Percentiles rank a stretch among this genome's conserved stretches.
Conservation (phyloP, 2,797 vertebrate genomes). For the Lagocephalus sceleratus region DNA sequence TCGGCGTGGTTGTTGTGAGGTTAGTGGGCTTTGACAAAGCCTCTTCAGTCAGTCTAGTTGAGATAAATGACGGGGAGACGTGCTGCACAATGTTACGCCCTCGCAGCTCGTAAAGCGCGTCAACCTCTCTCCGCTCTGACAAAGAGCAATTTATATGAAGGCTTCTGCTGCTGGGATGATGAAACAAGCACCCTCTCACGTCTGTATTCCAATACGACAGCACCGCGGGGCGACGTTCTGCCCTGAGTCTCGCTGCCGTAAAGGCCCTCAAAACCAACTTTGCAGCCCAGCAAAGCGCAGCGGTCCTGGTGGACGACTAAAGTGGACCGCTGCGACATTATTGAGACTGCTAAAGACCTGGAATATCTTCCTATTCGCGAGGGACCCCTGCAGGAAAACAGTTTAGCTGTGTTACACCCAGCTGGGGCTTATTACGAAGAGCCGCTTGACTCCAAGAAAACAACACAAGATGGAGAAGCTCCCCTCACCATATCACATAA, state of each 20-base stretch:
- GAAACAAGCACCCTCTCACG: conserved; percentile 11
- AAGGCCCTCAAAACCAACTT: conserved; percentile 33
- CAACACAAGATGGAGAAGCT: conserved; percentile 18
- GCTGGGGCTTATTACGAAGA: conserved; percentile 8
- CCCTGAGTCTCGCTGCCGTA: conserved; percentile 17
- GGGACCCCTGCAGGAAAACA: conserved; percentile 17
- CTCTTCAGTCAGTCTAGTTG: conserved; percentile 6
- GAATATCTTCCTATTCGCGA: conserved; percentile 12
- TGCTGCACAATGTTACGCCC: conserved; percentile 10
- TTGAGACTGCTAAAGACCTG: conserved; percentile 28
- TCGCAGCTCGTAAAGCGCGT: conserved; percentile 9
- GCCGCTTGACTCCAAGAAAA: conserved; percentile 1
- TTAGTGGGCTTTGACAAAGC: conserved; percentile 2
- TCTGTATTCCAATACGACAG: conserved; percentile 33
- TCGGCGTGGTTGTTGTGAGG: background rate
- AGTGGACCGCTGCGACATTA: conserved; percentile 14
- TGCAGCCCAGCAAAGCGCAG: conserved; percentile 9
- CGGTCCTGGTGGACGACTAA: conserved; percentile 16
- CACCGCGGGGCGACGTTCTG: conserved; percentile 18
- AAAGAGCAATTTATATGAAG: conserved; percentile 9
- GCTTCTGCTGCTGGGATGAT: conserved; percentile 10
- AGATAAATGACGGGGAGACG: conserved; percentile 9
- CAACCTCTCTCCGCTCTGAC: conserved; percentile 22
- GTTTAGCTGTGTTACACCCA: conserved; percentile 30
- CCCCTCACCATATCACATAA: conserved; percentile 7